Evolutionary conservation across 2,888 invertebrate species (phyloP), one percentile per base, ranked within the genome.

Genomic region (Cryptophagus acutangulus): DNA sequence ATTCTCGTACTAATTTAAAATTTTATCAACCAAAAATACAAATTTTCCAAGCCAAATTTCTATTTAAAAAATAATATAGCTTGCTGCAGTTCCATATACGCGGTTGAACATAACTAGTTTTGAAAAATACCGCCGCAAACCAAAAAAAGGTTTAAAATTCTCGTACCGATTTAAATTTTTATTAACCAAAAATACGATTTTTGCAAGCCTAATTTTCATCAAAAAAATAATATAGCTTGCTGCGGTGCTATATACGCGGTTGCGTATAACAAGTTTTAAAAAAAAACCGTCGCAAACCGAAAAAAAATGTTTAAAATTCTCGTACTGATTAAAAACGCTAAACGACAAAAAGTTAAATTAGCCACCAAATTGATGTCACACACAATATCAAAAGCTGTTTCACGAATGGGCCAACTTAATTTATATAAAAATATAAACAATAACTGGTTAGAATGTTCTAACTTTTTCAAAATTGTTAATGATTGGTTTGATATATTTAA

Each of bases 341-440:
- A 44, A 43, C 13, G 46, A 6, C 51, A 54, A 31, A 51, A 51
- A 41, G 51, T 54, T 2, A 52, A 48, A 41, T 40, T 33, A 33
- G 49, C 55, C 5, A 45, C 52, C 3, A 52, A 58, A 36, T 38
- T 55, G 17, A 55, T 58, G 49, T 55, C 57, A 3, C 49, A 59
- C 34, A 48, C 51, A 18, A 45, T 51, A 28, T 52, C 53, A 12
- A 44, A 33, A 31, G 52, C 53, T 8, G 26, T 56, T 16, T 40
- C 36, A 2, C 33, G 52, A 41, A 29, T 49, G 39, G 47, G 48
- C 8, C 25, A 18, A 1, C 31, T 46, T 9, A 50, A 50, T 12
- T 12, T 40, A 12, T 39, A 41, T 42, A 42, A 46, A 28, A 34
- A 6, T n/a, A n/a, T n/a, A 15, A 40, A 51, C 12, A 41, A 46